Base-by-base conservation (phyloP, 2,888 invertebrate species). In the Peribatodes rhomboidaria region DNA sequence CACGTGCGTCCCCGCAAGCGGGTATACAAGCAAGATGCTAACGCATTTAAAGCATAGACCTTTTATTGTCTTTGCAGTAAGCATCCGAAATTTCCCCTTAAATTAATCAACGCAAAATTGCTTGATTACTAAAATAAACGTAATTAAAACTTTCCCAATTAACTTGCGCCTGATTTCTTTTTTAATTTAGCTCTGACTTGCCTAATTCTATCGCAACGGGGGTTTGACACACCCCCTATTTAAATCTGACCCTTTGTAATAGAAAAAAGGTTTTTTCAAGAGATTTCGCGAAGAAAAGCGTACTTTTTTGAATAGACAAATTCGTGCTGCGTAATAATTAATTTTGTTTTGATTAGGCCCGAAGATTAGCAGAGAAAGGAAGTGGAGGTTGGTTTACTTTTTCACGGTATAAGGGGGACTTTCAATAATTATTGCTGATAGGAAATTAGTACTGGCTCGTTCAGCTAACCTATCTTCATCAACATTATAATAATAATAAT, bases 81-180 rank as follows among this genome's bases (percentile, higher is more conserved):
- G 70, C 75, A 78, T 73, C 73, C 70, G 77, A 55, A 77, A 67
- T 72, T 79, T 77, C 76, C 70, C 63, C 69, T 69, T 83, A 86
- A 90, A 89, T 88, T 88, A 88, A 90, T 89, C 86, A 89, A 82
- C 76, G 76, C 77, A 67, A 83, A 85, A 88, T 85, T 81, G 83
- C 84, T 82, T 85, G 88, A 92, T 88, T 85, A 85, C 84, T 87
- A 90, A 92, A 84, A 92, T 91, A 90, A 92, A 92, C 86, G 90
- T 88, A 92, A 93, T 93, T 92, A 92, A 93, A 93, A 93, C 91
- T 93, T 93, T 86, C 73, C 67, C 81, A 87, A 90, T 90, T 87
- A 89, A 88, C 88, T 86, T 88, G 80, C 83, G 84, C 85, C 88
- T 84, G 89, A 92, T 92, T 92, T 92, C 90, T 92, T 93, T 93